Percentiles rank a stretch among this genome's conserved stretches.
These are phyloP conservation scores for Poecilia picta DNA, from an alignment of 2,797 vertebrate genomes.

Conservation along the genomic window DNA sequence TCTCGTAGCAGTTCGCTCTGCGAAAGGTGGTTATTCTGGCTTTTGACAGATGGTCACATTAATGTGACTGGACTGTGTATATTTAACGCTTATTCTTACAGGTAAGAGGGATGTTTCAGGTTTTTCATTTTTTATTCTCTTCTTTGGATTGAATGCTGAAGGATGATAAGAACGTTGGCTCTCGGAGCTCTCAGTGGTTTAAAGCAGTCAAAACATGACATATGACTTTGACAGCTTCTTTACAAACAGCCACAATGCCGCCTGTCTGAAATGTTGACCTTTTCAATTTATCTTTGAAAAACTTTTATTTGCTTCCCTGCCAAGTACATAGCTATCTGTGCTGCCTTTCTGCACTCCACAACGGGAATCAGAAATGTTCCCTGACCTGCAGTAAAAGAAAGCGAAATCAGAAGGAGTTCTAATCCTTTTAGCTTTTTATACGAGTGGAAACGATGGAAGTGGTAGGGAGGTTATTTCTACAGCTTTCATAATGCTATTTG, in stretches of 20 bases:
- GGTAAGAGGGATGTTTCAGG: neutral
- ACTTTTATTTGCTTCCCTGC: slow-evolving; percentile 28
- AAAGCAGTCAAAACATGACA: slow-evolving; percentile 35
- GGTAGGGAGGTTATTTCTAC: neutral
- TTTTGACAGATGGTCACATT: no score
- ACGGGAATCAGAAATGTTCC: slow-evolving; percentile 10
- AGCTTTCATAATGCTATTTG: neutral
- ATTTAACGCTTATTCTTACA: neutral
- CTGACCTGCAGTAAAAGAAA: neutral
- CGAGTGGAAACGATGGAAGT: neutral
- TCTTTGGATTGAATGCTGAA: neutral
- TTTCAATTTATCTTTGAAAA: slow-evolving; percentile 28
- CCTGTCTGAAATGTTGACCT: slow-evolving; percentile 35
- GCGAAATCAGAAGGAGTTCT: neutral
- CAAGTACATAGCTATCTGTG: slow-evolving; percentile 6
- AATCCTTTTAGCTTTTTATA: neutral
- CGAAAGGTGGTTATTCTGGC: no score
- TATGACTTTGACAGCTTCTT: slow-evolving; percentile 42
- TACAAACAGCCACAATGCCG: slow-evolving; percentile 23
- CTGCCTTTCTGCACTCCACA: slow-evolving; percentile 6
- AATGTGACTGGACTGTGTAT: no score
- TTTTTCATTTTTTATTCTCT: neutral
- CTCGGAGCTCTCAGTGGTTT: neutral
- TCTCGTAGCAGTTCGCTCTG: no score
- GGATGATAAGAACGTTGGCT: neutral